Base-by-base conservation (phyloP, 2,113 vertebrate genomes). In the Daboia siamensis region DNA sequence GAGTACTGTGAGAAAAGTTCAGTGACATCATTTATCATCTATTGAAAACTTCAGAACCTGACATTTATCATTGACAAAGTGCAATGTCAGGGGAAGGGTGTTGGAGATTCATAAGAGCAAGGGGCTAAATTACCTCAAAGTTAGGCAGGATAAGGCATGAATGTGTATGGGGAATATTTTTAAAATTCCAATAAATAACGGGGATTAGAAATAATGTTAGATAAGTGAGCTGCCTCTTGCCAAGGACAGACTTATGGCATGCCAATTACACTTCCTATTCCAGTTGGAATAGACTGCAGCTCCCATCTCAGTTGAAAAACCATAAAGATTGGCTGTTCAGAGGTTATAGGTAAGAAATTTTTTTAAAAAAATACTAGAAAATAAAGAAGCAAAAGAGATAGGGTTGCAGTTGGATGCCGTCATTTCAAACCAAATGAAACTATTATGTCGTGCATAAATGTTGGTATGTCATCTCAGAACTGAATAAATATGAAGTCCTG, bases 21-120 rank as follows among this genome's bases (percentile, higher is more conserved):
- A 93, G 85, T 93, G 33, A 86, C 91, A 91, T 88, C 3, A 0
- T 91, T 92, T 94, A 93, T 90, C 91, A 52, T 95, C n/a, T 93
- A 85, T 85, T 95, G 87, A 89, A 95, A 94, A 54, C 86, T 94
- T 93, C 91, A 52, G n/a, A 59, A 93, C 92, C n/a, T 91, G 90
- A 48, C 90, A 48, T 69, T 52, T 92, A 94, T 95, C 94, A 91
- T 74, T 95, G 95, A 93, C 93, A 95, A 94, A 93, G 1, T 93
- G 91, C 93, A 94, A 92, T 94, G 94, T 54, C 51, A 90, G 12
- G 46, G 2, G n/a, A 15, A 86, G 39, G 13, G 1, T 85, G 94
- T 85, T 90, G 91, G 93, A 92, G 91, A 86, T 64, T 94, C 90
- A 90, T 90, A 95, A 93, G 94, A 94, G 93, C 91, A 95, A 91